Evolutionary conservation across 2,797 vertebrate species (phyloP).

Genomic region (Spondyliosoma cantharus): DNA sequence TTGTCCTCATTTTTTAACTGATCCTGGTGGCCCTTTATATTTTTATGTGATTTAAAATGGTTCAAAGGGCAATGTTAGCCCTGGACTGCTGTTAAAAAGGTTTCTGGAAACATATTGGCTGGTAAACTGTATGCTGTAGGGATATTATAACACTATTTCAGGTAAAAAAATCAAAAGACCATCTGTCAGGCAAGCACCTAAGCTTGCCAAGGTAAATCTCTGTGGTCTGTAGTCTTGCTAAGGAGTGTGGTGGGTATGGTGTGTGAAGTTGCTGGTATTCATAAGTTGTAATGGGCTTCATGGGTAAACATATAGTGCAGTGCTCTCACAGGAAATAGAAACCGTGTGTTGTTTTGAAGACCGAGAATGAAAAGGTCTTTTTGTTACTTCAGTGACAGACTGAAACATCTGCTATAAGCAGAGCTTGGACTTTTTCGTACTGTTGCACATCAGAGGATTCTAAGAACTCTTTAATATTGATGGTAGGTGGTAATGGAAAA

Average conservation of each 20-base stretch:
- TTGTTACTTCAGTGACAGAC: slow-evolving; percentile 48
- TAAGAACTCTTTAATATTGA: slow-evolving; percentile 26
- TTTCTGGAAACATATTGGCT: slow-evolving; percentile 24
- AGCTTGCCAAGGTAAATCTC: slow-evolving; percentile 68
- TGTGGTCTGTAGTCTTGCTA: slow-evolving; percentile 43
- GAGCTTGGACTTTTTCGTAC: slow-evolving; percentile 33
- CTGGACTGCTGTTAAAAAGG: neutral
- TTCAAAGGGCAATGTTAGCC: neutral
- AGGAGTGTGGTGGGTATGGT: slow-evolving; percentile 33
- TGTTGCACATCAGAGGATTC: slow-evolving; percentile 12
- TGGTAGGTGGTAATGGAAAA: slow-evolving; percentile 34
- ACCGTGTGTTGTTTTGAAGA: slow-evolving; percentile 67
- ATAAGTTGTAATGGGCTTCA: slow-evolving; percentile 41
- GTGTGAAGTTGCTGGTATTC: slow-evolving; percentile 50
- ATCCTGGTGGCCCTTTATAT: neutral
- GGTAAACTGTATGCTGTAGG: slow-evolving; percentile 7
- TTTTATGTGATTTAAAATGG: neutral
- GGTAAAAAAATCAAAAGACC: slow-evolving; percentile 39
- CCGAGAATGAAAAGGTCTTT: slow-evolving; percentile 64
- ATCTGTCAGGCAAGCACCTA: slow-evolving; percentile 34
- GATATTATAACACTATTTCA: slow-evolving; percentile 42
- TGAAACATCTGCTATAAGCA: slow-evolving; percentile 43
- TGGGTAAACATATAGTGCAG: slow-evolving; percentile 38
- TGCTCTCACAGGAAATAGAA: slow-evolving; percentile 69
- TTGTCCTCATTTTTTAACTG: neutral